Evolutionary conservation across 2,888 invertebrate genomes (phyloP).

Genomic region (Clusia tigrina): DNA sequence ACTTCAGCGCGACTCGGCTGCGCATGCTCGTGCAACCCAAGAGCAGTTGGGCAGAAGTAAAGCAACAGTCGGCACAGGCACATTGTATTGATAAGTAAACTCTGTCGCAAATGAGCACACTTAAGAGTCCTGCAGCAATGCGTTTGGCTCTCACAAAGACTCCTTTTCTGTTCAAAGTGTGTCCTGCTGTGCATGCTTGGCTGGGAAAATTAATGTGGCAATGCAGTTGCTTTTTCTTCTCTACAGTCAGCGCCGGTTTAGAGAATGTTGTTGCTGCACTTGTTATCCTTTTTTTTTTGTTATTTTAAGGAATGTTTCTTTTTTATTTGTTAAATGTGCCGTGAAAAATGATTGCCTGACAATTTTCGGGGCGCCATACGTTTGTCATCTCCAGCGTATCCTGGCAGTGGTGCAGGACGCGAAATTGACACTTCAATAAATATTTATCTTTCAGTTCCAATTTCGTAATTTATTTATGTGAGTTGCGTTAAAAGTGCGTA

Average conservation of each 20-base stretch:
- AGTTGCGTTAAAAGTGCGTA: neutral
- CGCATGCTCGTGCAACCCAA: too few relatives aligned
- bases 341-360: constrained; percentile 19
- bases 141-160: neutral
- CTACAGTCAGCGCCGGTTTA: neutral
- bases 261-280: too few relatives aligned
- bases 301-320: neutral
- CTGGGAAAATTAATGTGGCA: too few relatives aligned
- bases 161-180: neutral
- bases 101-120: neutral
- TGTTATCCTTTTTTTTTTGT: neutral
- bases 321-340: constrained; percentile 28
- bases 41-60: too few relatives aligned
- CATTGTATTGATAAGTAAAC: too few relatives aligned
- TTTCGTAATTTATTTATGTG: neutral
- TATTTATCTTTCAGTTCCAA: neutral
- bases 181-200: too few relatives aligned
- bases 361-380: constrained; percentile 28
- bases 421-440: neutral
- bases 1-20: neutral
- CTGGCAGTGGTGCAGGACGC: neutral
- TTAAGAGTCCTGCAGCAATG: neutral
- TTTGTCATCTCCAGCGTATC: neutral
- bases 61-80: too few relatives aligned
- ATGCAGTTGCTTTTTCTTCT: neutral